Conservation (phyloP, 2,113 vertebrate genomes). For the Otus sunia region DNA sequence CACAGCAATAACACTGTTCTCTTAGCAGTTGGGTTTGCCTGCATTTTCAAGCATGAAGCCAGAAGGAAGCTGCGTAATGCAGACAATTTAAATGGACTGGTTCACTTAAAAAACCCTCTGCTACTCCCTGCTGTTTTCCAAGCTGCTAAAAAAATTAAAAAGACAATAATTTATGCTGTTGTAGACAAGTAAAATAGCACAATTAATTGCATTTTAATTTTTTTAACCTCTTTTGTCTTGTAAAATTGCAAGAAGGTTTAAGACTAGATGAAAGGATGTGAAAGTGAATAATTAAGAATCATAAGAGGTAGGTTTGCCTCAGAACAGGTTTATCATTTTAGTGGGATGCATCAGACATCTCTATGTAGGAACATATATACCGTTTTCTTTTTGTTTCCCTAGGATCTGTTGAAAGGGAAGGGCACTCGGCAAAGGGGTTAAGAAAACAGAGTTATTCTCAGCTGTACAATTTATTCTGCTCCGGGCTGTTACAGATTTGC, state of each 20-base stretch:
- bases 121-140: constrained; percentile 6
- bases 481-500: background rate
- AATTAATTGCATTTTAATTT: background rate
- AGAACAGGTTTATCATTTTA: background rate
- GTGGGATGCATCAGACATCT: background rate
- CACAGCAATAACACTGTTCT: background rate
- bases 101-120: background rate
- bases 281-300: background rate
- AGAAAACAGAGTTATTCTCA: background rate
- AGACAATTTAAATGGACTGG: background rate
- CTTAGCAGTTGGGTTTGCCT: background rate
- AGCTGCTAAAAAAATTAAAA: background rate
- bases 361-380: background rate
- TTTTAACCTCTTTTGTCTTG: background rate
- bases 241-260: background rate
- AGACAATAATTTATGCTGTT: background rate
- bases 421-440: rapidly evolving
- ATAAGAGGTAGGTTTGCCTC: background rate
- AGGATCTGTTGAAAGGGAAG: background rate
- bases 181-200: background rate
- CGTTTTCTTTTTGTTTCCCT: background rate
- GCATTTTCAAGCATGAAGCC: background rate
- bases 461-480: background rate
- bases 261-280: background rate
- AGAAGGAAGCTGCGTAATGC: background rate